Evolutionary conservation across 2,797 vertebrate genomes (phyloP).

Genomic region (Sebastes miniatus): DNA sequence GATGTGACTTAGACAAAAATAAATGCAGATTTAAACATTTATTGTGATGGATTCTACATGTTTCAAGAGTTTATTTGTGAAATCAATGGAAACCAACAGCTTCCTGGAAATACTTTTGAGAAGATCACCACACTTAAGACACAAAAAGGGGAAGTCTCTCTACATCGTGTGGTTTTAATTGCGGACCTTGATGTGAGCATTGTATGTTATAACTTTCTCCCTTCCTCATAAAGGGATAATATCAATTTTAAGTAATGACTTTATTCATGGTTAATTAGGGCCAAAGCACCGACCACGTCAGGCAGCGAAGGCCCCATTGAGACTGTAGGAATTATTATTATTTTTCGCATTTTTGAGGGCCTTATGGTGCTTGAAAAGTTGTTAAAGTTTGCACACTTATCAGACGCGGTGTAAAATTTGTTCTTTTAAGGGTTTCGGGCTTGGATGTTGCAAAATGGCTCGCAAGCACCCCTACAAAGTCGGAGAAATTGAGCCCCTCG

Average conservation of each 20-base stretch:
- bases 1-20: not conserved
- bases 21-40: not conserved
- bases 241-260: not conserved
- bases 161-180: not conserved
- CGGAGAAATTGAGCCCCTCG: too few relatives aligned
- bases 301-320: too few relatives aligned
- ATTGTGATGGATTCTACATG: not conserved
- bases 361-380: too few relatives aligned
- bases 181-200: not conserved
- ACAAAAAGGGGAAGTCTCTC: not conserved
- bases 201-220: not conserved
- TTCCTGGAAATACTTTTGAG: not conserved
- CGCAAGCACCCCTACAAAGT: too few relatives aligned
- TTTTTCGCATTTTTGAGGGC: too few relatives aligned
- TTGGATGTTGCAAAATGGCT: too few relatives aligned
- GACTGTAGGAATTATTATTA: too few relatives aligned
- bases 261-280: not conserved
- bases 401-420: too few relatives aligned
- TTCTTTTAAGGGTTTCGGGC: too few relatives aligned
- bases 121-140: not conserved
- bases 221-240: not conserved
- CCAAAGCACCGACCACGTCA: accelerated
- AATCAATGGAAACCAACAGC: not conserved
- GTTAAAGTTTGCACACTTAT: too few relatives aligned
- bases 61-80: not conserved